Conservation (phyloP, 1,140 invertebrate genomes). For the Psix sp. region DNA sequence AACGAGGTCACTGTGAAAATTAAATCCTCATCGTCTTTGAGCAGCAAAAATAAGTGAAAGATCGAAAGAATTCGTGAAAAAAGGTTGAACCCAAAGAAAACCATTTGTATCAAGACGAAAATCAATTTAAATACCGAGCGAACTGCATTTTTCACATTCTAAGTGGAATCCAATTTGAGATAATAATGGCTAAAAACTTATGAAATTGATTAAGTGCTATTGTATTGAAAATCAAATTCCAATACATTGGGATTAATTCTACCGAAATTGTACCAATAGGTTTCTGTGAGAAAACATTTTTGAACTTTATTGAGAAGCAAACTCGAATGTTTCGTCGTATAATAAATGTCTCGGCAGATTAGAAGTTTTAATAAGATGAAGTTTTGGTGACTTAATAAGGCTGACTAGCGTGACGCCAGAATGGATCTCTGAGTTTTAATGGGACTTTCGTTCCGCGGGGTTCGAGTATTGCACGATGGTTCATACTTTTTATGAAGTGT, state of each 20-base stretch:
- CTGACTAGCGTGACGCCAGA: constrained; percentile 10
- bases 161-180: no score
- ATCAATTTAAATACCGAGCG: no score
- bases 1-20: constrained; percentile 28
- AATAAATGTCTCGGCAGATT: constrained; percentile 32
- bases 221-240: no score
- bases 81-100: no score
- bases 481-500: neutral
- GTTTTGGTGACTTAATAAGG: constrained; percentile 34
- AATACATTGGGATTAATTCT: no score
- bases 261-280: constrained; percentile 16
- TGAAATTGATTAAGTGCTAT: no score
- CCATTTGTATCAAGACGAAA: no score
- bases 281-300: constrained; percentile 14
- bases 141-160: no score
- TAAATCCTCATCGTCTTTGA: constrained; percentile 13
- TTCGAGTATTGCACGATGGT: constrained; percentile 5
- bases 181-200: no score
- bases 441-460: constrained; percentile 10
- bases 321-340: constrained; percentile 18
- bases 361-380: constrained; percentile 41
- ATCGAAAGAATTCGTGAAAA: no score
- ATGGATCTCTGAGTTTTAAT: constrained; percentile 28
- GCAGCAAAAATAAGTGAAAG: no score
- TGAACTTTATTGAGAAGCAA: constrained; percentile 21